phyloP scores from a whole-genome alignment of 2,797 vertebrate genomes.

The Gymnothorax javanicus region DNA sequence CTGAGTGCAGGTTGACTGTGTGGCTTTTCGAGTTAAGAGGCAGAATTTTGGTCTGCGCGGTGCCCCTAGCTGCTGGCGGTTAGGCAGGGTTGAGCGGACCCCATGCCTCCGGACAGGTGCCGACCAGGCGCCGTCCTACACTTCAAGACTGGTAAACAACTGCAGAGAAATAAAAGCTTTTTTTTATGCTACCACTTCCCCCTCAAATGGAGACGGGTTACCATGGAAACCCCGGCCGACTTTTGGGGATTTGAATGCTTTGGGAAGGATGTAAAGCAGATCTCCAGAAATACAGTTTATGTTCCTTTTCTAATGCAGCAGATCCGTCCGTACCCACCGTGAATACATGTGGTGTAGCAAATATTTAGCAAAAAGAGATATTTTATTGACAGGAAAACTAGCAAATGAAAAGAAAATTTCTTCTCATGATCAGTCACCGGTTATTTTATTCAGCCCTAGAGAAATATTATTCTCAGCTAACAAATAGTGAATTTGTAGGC shows the following conservation, averaged over 20 bases:
- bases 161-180: not conserved
- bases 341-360: not conserved
- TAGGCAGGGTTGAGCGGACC: not conserved
- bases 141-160: not conserved
- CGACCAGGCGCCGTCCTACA: not conserved
- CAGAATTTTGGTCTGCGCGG: not conserved
- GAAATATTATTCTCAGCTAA: not conserved
- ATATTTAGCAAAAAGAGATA: not conserved
- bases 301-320: not conserved
- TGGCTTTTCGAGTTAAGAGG: not conserved
- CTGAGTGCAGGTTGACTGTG: not conserved
- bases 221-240: constrained; percentile 4
- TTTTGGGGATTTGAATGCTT: not conserved
- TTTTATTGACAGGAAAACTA: not conserved
- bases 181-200: not conserved
- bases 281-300: not conserved
- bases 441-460: not conserved
- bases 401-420: not conserved
- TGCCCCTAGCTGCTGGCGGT: not conserved
- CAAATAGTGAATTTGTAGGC: not conserved
- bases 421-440: not conserved
- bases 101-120: not conserved
- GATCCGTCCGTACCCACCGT: not conserved
- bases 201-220: not conserved
- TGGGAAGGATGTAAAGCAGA: not conserved